phyloP scores from a whole-genome alignment of 53 echinoderm and acorn worm species.

The Apostichopus leukothele region DNA sequence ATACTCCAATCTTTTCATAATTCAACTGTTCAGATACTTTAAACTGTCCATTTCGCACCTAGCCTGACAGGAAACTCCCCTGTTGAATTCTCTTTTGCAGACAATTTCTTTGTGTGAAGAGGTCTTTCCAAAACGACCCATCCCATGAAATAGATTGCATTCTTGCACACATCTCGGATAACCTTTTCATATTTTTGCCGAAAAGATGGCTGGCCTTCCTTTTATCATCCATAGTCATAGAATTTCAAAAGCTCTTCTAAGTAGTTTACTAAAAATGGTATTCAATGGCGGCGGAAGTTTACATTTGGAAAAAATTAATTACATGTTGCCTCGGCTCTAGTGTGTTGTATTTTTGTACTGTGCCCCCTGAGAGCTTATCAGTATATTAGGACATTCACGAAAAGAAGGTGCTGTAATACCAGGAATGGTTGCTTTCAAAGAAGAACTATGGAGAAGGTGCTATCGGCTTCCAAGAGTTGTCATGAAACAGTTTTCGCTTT shows the following conservation, averaged over 20 bases:
- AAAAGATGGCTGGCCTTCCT: slow-evolving; percentile 10
- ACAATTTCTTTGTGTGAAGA: not conserved
- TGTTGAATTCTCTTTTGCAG: slow-evolving; percentile 12
- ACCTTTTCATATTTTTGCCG: slow-evolving; percentile 20
- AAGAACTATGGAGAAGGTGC: not conserved
- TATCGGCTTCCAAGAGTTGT: not conserved
- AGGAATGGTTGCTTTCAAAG: not conserved
- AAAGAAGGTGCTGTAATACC: not conserved
- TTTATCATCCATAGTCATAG: slow-evolving; percentile 15
- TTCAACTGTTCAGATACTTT: not conserved
- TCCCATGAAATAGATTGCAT: slow-evolving; percentile 20
- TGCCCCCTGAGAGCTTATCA: slow-evolving; percentile 13
- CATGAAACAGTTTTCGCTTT: not conserved
- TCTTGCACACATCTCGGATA: slow-evolving; percentile 29
- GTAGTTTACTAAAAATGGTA: not conserved
- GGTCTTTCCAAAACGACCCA: not conserved
- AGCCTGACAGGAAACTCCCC: not conserved
- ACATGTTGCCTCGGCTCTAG: slow-evolving; percentile 2
- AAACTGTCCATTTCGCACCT: slow-evolving; percentile 1
- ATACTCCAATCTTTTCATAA: not conserved
- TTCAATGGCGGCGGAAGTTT: slow-evolving; percentile 40
- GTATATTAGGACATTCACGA: not conserved
- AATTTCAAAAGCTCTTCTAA: slow-evolving; percentile 23
- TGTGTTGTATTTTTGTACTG: slow-evolving; percentile 10
- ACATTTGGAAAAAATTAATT: slow-evolving; percentile 39